Evolutionary conservation across 2,113 vertebrate genomes (phyloP).

Genomic region (Brachyhypopomus occidentalis): DNA sequence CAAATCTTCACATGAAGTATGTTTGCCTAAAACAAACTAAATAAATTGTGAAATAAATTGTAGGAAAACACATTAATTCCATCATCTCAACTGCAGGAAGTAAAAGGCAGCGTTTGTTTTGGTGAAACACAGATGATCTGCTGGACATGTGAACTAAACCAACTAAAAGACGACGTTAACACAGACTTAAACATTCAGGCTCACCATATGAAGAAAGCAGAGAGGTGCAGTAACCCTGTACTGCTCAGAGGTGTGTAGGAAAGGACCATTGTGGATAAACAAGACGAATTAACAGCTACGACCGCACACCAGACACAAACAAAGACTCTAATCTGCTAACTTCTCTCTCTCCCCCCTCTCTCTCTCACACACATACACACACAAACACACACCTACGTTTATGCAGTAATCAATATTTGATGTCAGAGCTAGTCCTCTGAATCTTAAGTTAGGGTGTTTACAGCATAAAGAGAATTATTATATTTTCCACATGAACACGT

Average conservation of each 20-base stretch:
- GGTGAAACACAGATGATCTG: no score
- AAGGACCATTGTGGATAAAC: background rate
- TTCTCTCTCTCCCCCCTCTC: no score
- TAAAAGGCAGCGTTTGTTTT: no score
- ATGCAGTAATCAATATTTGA: no score
- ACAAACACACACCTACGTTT: constrained; percentile 1
- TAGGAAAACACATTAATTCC: no score
- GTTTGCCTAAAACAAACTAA: no score
- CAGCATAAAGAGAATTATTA: no score
- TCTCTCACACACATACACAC: constrained; percentile 6
- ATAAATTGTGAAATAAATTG: no score
- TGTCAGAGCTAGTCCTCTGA: no score
- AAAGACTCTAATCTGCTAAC: constrained; percentile 4
- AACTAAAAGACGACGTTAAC: background rate
- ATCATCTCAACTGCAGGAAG: no score
- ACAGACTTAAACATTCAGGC: background rate
- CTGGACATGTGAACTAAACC: background rate
- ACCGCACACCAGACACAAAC: constrained; percentile 6
- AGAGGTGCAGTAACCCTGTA: background rate
- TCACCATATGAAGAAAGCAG: constrained; percentile 20
- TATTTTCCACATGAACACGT: background rate
- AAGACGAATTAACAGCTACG: background rate
- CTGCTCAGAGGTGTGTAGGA: background rate
- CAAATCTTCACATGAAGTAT: no score
- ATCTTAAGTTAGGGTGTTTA: no score